Conservation (phyloP, 2,888 invertebrate species). For the Mesorhabditis spiculigera region DNA sequence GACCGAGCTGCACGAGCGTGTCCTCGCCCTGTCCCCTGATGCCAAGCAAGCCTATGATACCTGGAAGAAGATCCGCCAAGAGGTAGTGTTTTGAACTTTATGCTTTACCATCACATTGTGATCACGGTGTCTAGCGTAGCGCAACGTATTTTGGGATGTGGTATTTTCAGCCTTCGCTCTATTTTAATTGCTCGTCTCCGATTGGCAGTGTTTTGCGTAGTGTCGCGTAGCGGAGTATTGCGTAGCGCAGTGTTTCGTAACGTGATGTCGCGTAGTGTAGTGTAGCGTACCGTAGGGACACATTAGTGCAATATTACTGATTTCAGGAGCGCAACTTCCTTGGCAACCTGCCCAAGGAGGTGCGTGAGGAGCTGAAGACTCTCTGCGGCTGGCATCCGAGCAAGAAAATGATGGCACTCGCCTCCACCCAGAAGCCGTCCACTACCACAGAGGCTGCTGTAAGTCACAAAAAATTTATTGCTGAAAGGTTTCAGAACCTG, state of each 20-base stretch:
- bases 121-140: too few species aligned
- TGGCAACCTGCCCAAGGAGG: conserved; percentile 42
- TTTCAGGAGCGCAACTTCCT: conserved; percentile 45
- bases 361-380: conserved; percentile 42
- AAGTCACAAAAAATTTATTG: background rate
- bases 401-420: conserved; percentile 9
- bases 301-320: background rate
- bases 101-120: too few species aligned
- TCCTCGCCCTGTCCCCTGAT: conserved; percentile 40
- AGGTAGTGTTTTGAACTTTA: conserved; percentile 18
- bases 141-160: too few species aligned
- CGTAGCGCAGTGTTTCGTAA: too few species aligned
- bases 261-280: too few species aligned
- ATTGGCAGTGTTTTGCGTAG: too few species aligned
- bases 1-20: conserved; percentile 37
- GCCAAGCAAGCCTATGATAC: conserved; percentile 49
- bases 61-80: conserved; percentile 49
- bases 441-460: conserved; percentile 13
- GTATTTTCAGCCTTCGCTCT: too few species aligned
- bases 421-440: conserved; percentile 13
- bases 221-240: too few species aligned
- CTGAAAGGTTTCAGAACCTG: background rate
- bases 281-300: too few species aligned
- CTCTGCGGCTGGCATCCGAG: conserved; percentile 30
- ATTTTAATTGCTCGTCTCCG: too few species aligned